Evolutionary conservation across 1,140 invertebrate genomes (phyloP), one percentile per base, ranked within the genome.

Genomic region (Conus ventricosus): DNA sequence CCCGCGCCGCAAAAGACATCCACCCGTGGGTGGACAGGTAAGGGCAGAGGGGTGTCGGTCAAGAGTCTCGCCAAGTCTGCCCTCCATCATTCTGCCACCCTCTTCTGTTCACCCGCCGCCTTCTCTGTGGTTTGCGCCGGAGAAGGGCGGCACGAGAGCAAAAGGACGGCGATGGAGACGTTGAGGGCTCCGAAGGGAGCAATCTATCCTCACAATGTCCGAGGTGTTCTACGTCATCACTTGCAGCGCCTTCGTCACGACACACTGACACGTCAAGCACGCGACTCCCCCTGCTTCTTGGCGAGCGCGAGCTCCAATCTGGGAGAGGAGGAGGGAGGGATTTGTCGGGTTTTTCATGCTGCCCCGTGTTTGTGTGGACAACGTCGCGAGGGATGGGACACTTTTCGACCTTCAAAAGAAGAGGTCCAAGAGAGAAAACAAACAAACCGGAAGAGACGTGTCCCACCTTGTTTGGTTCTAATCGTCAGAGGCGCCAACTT

Each of bases 201-300:
- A 15, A 81, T 81, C 80, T 54, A 81, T 81, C 80, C 67, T 7
- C 11, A 54, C 80, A 54, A 15, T 17, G 57, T 10, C 13, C 23
- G 53, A 27, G 23, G 82, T 84, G 82, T 84, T 39, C 55, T 23
- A 63, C 82, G 82, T 84, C 82, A 63, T 27, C 82, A 67, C 27
- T 13, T 25, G 54, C 82, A 27, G 7, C 20, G n/a, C 7, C 63
- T 84, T 84, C 82, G 55, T 84, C 82, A 63, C 57, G 63, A 51
- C 67, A 84, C 54, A 84, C 53, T 84, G 82, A 63, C 82, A 51
- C 54, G 82, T 63, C 20, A 63, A 63, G 55, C 82, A 84, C 82
- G 82, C 57, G 82, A 71, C 67, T 23, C 67, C 20, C 60, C 60
- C 11, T 63, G 39, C 39, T 39, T 39, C 39, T 39, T 39, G 39